Evolutionary conservation across 1,140 invertebrate species (phyloP), one percentile per base, ranked within the genome.

Genomic region (Philopotamus ludificatus): DNA sequence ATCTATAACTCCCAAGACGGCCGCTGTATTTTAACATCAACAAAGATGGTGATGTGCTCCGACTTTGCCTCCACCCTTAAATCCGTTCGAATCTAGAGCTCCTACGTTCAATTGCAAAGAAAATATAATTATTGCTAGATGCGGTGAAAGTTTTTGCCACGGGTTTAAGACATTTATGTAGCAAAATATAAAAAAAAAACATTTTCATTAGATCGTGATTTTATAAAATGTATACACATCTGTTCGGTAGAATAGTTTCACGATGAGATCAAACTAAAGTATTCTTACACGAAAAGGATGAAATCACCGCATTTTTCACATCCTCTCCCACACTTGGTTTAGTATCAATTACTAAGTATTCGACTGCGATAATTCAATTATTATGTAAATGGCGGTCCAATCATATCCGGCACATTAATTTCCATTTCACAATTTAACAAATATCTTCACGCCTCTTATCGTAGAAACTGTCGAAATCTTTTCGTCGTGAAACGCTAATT

Each of bases 391-490:
- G 15, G 16, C 22, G 18, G 20, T 23, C 50, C 23, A 53, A 53
- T 53, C 34, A 57, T 25, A 57, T 57, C 53, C 53, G 34, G 34
- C 16, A 42, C 53, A 57, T 57, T 57, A 57, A 57, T 57, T 57
- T 34, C 34, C 25, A 42, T 57, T 51, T 57, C 49, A 51, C 44
- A 16, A 34, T 44, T 28, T 58, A 28, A 60, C 57, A 60, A 60
- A 60, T 60, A 60, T 60, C 57, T 60, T 60, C 18, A 57, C 53
- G 53, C 57, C 28, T 42, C 4, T 60, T 60, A 60, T 60, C 57
- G 23, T 22, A 28, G 41, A 60, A 60, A 26, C 57, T 60, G 57
- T 60, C 57, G 57, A 60, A 60, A 60, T 42, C 41, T 45, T 44
- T 39, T 60, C 57, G 44, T 60, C 57, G 42, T 45, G 22, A 34